These are phyloP conservation scores for Felis catus DNA, from an alignment of 2,113 vertebrate genomes.

Conservation along the genomic window DNA sequence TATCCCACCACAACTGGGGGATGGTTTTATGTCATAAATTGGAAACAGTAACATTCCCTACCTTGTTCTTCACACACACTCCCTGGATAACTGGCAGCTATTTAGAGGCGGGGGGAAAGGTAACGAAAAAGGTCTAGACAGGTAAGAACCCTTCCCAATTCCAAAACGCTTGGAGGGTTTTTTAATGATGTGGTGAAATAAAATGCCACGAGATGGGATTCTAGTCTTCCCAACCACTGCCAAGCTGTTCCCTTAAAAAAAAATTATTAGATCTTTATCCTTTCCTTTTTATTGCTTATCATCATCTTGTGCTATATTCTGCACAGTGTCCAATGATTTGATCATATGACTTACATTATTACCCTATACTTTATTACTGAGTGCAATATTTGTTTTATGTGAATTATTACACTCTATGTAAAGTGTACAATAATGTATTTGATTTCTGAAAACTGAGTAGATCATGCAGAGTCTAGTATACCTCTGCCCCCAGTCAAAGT, in stretches of 20 bases:
- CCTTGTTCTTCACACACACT: background rate
- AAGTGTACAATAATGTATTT: background rate
- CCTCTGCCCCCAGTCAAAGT: no score
- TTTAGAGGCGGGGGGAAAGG: background rate
- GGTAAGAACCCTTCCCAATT: background rate
- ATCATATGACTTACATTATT: background rate
- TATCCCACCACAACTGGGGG: background rate
- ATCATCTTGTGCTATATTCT: background rate
- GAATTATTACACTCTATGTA: background rate
- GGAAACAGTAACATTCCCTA: background rate
- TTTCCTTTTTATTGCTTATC: background rate
- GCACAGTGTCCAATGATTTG: background rate
- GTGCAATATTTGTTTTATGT: background rate
- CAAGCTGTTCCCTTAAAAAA: background rate
- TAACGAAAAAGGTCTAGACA: background rate
- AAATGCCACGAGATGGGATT: background rate
- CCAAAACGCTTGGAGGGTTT: background rate
- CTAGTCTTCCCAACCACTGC: background rate
- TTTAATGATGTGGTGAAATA: background rate
- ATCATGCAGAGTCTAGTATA: background rate
- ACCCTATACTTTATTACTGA: background rate
- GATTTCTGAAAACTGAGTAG: background rate
- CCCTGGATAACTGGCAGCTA: background rate
- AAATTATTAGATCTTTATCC: background rate
- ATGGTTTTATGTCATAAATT: background rate